These are phyloP conservation scores for crab-eating macaque (Macaca fascicularis) DNA, from an alignment of 2,113 vertebrate genomes.

Conservation along the genomic window T2T-MFA8v1.1 NC_088391.1:23343001-23343500, in stretches of 20 bases:
- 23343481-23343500: constrained; percentile 15
- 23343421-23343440: neutral
- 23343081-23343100: constrained; percentile 45
- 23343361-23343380: neutral
- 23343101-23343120: constrained; percentile 41
- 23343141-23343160: constrained; percentile 12
- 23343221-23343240: neutral
- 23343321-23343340: neutral
- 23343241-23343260: neutral
- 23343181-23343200: neutral
- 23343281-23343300: neutral
- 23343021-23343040: neutral
- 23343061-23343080: constrained; percentile 39
- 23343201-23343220: constrained; percentile 26
- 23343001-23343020: constrained; percentile 44
- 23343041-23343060: constrained; percentile 53
- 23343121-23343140: neutral
- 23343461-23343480: neutral
- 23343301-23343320: neutral
- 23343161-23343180: neutral
- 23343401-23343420: neutral
- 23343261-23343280: neutral
- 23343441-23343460: neutral
- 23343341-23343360: neutral
- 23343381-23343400: neutral